phyloP scores from a whole-genome alignment of 2,113 vertebrate species.

The Phalacrocorax carbo region DNA sequence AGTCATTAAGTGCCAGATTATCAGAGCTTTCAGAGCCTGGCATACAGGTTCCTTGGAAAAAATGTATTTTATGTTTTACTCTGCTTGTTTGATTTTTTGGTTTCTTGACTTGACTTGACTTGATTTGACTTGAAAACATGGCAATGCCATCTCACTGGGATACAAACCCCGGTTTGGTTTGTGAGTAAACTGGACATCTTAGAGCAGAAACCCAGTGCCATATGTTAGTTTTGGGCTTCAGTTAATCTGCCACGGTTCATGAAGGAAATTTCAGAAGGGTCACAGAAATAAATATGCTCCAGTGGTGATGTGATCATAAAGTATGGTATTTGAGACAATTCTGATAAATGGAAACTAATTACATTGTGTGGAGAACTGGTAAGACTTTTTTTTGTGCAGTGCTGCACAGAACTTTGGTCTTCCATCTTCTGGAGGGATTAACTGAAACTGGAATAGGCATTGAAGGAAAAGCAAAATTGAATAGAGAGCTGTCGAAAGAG shows the following conservation, averaged over 20 bases:
- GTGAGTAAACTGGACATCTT: not conserved
- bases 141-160: not conserved
- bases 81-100: not conserved
- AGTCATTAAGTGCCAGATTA: not conserved
- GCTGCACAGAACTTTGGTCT: not conserved
- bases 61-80: not conserved
- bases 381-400: not conserved
- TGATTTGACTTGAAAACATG: not conserved
- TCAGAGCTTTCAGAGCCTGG: not conserved
- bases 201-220: not conserved
- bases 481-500: not conserved
- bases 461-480: not conserved
- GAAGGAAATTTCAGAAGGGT: not conserved
- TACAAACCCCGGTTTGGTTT: not conserved
- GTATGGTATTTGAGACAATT: not conserved
- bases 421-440: not conserved
- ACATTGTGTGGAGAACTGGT: not conserved
- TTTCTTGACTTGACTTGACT: not conserved
- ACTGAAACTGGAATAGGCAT: not conserved
- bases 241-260: not conserved
- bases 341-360: not conserved
- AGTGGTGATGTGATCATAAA: not conserved
- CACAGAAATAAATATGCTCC: not conserved
- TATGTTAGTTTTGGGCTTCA: not conserved
- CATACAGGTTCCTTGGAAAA: not conserved